Conservation (phyloP, 2,888 invertebrate species). For the Philereme vetulata region DNA sequence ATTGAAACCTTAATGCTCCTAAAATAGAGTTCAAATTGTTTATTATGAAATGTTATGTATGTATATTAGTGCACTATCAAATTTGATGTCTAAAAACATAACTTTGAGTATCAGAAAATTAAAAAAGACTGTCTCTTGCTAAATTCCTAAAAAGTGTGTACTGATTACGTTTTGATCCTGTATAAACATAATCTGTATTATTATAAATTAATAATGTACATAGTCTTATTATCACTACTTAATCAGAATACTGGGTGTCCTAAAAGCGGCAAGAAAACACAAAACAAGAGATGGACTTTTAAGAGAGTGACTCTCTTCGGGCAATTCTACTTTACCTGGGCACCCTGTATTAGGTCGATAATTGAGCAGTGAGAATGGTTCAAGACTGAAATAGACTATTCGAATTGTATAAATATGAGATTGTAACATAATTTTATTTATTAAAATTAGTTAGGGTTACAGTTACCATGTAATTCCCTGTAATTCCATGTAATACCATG, state of each 20-base stretch:
- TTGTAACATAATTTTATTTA: constrained; percentile 18
- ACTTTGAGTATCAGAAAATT: no score
- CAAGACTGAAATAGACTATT: constrained; percentile 55
- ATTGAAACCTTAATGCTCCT: background rate
- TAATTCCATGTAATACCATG: background rate
- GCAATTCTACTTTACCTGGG: background rate
- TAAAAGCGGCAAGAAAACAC: background rate
- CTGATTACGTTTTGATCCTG: no score
- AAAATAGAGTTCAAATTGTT: constrained; percentile 11
- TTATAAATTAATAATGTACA: background rate
- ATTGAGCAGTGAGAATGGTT: constrained; percentile 41
- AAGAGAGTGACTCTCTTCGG: background rate
- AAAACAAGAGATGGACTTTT: background rate
- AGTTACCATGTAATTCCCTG: background rate
- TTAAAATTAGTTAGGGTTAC: constrained; percentile 8
- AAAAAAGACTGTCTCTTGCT: no score
- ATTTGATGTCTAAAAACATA: no score
- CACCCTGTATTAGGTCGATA: constrained; percentile 1
- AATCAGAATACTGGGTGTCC: constrained; percentile 7
- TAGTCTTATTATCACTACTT: constrained; percentile 7
- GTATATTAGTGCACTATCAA: no score
- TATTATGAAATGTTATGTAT: no score
- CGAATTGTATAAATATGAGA: constrained; percentile 47
- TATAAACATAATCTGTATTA: background rate
- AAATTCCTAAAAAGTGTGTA: no score